phyloP scores from a whole-genome alignment of 2,888 invertebrate genomes.

The Galeruca laticollis region DNA sequence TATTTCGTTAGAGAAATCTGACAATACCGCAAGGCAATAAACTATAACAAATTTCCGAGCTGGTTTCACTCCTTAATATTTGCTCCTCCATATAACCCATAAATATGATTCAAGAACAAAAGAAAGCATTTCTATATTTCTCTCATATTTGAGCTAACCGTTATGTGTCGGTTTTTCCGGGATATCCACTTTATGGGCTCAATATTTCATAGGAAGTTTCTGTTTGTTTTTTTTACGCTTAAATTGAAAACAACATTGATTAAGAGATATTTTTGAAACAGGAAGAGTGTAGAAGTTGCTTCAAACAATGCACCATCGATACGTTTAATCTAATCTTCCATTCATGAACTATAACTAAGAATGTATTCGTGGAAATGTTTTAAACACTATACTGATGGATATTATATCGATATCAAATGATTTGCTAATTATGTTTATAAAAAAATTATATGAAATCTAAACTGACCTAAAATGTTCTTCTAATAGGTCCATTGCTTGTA shows the following conservation, averaged over 20 bases:
- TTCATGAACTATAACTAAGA: too few relatives aligned
- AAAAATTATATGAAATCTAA: too few relatives aligned
- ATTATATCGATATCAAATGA: too few relatives aligned
- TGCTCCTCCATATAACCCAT: conserved; percentile 19
- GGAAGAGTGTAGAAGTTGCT: too few relatives aligned
- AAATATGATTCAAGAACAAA: conserved; percentile 20
- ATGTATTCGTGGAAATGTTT: too few relatives aligned
- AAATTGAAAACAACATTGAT: not conserved
- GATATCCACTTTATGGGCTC: conserved; percentile 12
- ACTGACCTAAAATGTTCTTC: too few relatives aligned
- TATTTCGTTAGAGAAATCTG: not conserved
- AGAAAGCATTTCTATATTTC: conserved; percentile 1
- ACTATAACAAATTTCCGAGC: conserved; percentile 8
- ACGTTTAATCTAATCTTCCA: too few relatives aligned
- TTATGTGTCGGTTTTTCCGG: conserved; percentile 21
- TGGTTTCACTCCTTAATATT: conserved; percentile 17
- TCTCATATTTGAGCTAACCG: conserved; percentile 13
- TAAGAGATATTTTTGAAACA: not conserved
- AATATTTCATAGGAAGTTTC: conserved; percentile 17
- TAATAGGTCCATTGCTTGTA: too few relatives aligned
- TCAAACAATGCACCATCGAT: too few relatives aligned
- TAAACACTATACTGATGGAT: too few relatives aligned
- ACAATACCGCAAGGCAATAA: conserved; percentile 9
- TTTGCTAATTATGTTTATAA: too few relatives aligned
- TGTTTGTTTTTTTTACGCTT: not conserved